Base-by-base conservation (phyloP, 23 tunicate species). In the Oikopleura vanhoeffeni region DNA sequence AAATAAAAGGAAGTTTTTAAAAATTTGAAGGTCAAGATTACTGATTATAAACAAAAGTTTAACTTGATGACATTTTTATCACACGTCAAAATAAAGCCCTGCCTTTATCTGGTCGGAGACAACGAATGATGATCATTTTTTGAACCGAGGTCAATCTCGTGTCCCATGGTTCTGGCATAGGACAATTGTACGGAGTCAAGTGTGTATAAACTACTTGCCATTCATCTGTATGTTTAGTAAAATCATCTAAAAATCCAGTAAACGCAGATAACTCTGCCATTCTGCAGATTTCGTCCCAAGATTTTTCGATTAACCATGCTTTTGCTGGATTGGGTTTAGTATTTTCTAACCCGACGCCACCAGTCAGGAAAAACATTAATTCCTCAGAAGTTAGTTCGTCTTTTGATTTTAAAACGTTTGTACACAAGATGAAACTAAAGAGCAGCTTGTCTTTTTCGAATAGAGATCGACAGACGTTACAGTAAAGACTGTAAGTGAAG, bases 401-500 rank as follows among this genome's bases (percentile, higher is more conserved):
- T 40, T 86, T 90, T 32, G 98, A 92, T 85, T 92, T 93, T 84
- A 3, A 33, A 39, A 93, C 79, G 84, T 93, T 93, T 85, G 91
- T 83, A 88, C 98, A 93, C 40, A 93, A 91, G 71, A 93, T 86
- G 76, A 93, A 83, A 1, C 94, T 89, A 85, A 93, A 93, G 34
- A 93, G 88, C 57, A 93, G 88, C 76, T 93, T 93, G 86, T 93
- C 98, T 64, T 93, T 93, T 76, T 93, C 98, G 76, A 93, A 93
- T 49, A 93, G 87, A 60, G 98, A 93, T 35, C 98, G 89, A 85
- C 98, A 93, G 28, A 93, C 94, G 85, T 93, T 93, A 86, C 98
- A 93, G 84, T 93, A 93, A 58, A 93, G 83, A 83, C 90, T 93
- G 94, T 93, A 93, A n/a, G 98, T 93, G 91, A 93, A 93, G 89